phyloP scores from a whole-genome alignment of 1,140 invertebrate genomes.

The Sipha flava region DNA sequence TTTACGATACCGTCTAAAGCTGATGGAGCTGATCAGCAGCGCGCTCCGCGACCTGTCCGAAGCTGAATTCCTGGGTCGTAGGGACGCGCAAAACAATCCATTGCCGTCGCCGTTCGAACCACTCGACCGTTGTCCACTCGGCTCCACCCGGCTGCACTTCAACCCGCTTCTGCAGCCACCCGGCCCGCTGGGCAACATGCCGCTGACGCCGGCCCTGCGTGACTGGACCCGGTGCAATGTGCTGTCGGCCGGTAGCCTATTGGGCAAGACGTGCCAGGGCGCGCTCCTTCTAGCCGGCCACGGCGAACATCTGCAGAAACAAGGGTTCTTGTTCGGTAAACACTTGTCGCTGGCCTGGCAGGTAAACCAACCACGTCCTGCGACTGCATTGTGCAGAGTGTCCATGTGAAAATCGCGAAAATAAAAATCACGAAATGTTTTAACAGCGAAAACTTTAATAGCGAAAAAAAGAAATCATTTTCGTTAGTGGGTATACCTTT shows the following conservation, averaged over 20 bases:
- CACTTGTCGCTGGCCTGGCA: constrained; percentile 85
- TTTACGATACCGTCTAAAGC: constrained; percentile 47
- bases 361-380: constrained; percentile 51
- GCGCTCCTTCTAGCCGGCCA: constrained; percentile 75
- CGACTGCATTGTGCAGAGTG: no score
- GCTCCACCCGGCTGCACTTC: not conserved
- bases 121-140: not conserved
- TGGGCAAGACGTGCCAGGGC: constrained; percentile 81
- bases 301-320: constrained; percentile 43
- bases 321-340: constrained; percentile 81
- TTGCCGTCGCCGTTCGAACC: constrained; percentile 54
- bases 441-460: no score
- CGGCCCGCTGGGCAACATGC: constrained; percentile 32
- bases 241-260: constrained; percentile 69
- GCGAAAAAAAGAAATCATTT: no score
- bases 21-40: constrained; percentile 81
- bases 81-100: constrained; percentile 75
- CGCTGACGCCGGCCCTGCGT: constrained; percentile 54
- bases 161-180: not conserved
- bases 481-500: no score
- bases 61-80: constrained; percentile 76
- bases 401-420: no score
- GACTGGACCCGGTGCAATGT: constrained; percentile 80
- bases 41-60: constrained; percentile 79
- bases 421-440: no score